Conservation (phyloP, 2,797 vertebrate genomes). For the Rhinoraja longicauda region DNA sequence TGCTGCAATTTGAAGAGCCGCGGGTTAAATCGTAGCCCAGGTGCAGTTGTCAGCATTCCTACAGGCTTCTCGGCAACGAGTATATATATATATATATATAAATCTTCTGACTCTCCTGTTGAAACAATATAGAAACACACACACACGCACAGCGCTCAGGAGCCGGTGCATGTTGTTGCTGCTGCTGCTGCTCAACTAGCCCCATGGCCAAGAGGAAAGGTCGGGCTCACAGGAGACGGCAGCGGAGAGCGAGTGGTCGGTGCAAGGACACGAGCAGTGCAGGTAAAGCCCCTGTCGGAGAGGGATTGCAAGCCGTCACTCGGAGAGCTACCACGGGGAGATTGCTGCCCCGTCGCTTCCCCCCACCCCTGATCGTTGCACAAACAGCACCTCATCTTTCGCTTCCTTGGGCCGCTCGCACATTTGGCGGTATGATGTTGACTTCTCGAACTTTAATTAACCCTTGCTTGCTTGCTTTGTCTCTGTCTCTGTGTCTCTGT, state of each 20-base stretch:
- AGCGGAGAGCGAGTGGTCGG: not conserved
- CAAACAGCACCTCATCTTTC: too few relatives aligned
- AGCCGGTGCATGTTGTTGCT: not conserved
- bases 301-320: not conserved
- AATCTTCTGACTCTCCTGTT: not conserved
- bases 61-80: not conserved
- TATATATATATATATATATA: too few relatives aligned
- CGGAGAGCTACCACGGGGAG: not conserved
- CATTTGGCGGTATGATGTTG: too few relatives aligned
- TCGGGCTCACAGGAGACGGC: not conserved
- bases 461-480: too few relatives aligned
- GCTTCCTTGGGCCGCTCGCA: too few relatives aligned
- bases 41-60: not conserved
- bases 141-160: too few relatives aligned
- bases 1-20: not conserved
- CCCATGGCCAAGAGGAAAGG: slow-evolving; percentile 9
- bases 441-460: too few relatives aligned
- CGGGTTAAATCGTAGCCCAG: not conserved
- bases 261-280: not conserved
- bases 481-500: too few relatives aligned
- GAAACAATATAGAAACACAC: not conserved
- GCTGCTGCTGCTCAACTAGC: not conserved
- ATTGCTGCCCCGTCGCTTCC: not conserved
- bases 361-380: too few relatives aligned
- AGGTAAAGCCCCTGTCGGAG: not conserved